Base-by-base conservation (phyloP, 2,113 vertebrate species). In the Oncorhynchus clarkii region DNA sequence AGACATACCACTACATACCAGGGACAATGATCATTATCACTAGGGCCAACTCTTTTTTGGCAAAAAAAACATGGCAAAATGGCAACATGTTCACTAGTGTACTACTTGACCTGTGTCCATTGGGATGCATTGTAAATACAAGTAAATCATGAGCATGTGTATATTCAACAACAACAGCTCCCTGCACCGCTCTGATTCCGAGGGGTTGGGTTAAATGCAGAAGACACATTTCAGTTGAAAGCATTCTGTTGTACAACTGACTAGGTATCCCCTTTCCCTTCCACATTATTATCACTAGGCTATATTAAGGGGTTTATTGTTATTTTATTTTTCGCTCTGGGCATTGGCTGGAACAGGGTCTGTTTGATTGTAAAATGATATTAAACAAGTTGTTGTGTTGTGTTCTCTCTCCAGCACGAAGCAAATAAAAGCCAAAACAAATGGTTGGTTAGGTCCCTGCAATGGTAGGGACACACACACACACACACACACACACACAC, bases 291-390 rank as follows among this genome's bases (percentile, higher is more conserved):
- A 22, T 67, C 24, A 27, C 80, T 80, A 77, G 81, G 85, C 83
- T 85, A 85, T 89, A 87, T 81, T 82, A 85, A 72, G 24, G 62
- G 72, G 75, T 71, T 88, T 88, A 88, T 89, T 89, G 82, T 84
- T 85, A 45, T 11, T 11, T 45, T 27, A 34, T 39, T 64, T 57
- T 67, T 31, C 67, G 45, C 62, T 78, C 67, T 81, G 81, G 80
- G 82, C 81, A 88, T 90, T 87, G 91, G 90, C 84, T 84, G 74
- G 85, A 90, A 87, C 81, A 67, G 86, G 86, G 85, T 84, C 72
- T 85, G 72, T 59, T 86, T 89, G 90, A 92, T 90, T 92, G 88
- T 87, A 91, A 91, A 92, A 92, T 84, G 84, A 91, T 91, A 92
- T 91, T 90, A 94, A 92, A 92, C 66, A 85, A 87, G 86, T 91